phyloP scores from a whole-genome alignment of 2,113 vertebrate species.

The Leucoraja erinaceus region DNA sequence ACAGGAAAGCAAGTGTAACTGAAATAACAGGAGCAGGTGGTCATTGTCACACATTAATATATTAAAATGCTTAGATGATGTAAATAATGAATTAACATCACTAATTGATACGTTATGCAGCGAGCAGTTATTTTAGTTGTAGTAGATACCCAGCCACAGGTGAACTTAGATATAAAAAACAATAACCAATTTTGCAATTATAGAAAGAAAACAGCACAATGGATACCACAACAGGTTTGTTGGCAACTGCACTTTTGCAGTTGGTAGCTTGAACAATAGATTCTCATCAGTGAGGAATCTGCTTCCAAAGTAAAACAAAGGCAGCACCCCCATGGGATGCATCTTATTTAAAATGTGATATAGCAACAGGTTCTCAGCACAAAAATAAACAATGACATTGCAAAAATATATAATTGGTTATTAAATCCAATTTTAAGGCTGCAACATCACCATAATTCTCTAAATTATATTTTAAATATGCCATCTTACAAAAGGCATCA shows the following conservation, averaged over 20 bases:
- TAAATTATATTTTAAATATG: conserved; percentile 29
- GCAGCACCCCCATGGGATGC: too few species aligned
- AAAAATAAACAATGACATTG: conserved; percentile 13
- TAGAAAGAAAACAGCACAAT: conserved; percentile 35
- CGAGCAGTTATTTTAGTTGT: neutral
- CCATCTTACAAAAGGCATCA: conserved; percentile 9
- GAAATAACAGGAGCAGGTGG: conserved; percentile 44
- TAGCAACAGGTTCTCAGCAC: neutral
- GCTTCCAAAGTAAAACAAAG: neutral
- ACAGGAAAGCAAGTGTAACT: conserved; percentile 93
- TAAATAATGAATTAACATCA: neutral
- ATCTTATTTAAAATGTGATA: neutral
- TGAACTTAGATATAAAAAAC: neutral
- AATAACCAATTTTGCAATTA: neutral
- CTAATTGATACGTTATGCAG: neutral
- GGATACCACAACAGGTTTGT: conserved; percentile 39
- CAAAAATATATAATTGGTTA: neutral
- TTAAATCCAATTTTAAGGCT: neutral
- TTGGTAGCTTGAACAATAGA: neutral
- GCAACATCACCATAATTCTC: conserved; percentile 1
- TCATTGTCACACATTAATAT: neutral
- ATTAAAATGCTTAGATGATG: neutral
- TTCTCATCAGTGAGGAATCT: neutral
- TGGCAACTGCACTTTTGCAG: neutral
- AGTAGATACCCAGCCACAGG: neutral